Conservation (phyloP, 2,888 invertebrate genomes). For the Slavum lentiscoides region DNA sequence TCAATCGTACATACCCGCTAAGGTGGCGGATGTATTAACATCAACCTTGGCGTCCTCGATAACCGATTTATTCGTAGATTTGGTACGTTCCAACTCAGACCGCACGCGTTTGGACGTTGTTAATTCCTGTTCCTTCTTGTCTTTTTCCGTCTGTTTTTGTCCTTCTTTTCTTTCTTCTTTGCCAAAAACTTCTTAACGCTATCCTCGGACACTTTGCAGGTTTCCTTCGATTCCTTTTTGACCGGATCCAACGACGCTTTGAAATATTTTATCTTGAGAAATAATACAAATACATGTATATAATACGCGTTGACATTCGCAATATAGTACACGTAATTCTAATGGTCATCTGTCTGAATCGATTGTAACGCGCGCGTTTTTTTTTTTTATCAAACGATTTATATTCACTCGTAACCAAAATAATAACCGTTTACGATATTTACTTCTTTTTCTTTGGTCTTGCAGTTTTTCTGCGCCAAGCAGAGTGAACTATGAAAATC, state of each 20-base stretch:
- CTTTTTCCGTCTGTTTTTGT: slow-evolving; percentile 67
- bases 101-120: slow-evolving; percentile 72
- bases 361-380: not conserved
- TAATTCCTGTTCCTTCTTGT: slow-evolving; percentile 68
- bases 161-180: slow-evolving; percentile 77
- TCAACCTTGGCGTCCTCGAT: slow-evolving; percentile 79
- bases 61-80: slow-evolving; percentile 86
- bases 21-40: slow-evolving; percentile 75
- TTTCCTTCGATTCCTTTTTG: slow-evolving; percentile 70
- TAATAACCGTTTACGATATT: not conserved
- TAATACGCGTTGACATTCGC: not conserved
- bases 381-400: not conserved
- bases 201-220: slow-evolving; percentile 62
- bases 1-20: slow-evolving; percentile 62
- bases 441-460: slow-evolving; percentile 60
- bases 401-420: not conserved
- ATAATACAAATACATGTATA: too few species aligned
- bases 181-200: slow-evolving; percentile 83
- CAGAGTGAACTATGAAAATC: slow-evolving; percentile 70
- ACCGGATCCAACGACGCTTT: slow-evolving; percentile 80
- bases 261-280: slow-evolving; percentile 66
- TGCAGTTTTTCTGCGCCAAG: too few species aligned
- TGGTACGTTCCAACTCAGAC: slow-evolving; percentile 81
- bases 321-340: not conserved
- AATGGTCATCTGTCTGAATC: not conserved